These are phyloP conservation scores for Acanthosepion pharaonis DNA, from an alignment of 2,888 invertebrate species.

Conservation along the genomic window DNA sequence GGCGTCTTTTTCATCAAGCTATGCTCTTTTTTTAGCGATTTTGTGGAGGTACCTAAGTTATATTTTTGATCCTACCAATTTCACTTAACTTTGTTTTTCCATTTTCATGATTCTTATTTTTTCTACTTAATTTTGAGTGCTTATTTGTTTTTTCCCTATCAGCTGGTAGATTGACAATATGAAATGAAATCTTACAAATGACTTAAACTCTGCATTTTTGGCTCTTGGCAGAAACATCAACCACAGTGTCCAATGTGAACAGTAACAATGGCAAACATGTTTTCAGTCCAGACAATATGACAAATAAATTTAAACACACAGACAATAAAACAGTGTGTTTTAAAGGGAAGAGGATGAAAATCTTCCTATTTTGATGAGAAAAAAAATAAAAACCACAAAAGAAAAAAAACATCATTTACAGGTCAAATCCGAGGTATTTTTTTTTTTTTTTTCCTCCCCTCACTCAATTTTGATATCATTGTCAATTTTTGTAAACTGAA, in stretches of 20 bases:
- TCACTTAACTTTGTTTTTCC: no score
- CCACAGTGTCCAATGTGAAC: background rate
- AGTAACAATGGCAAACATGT: background rate
- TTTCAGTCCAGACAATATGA: slow-evolving; percentile 43
- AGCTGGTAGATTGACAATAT: background rate
- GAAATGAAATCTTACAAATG: background rate
- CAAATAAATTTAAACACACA: no score
- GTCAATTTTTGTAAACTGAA: background rate
- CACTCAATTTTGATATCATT: background rate
- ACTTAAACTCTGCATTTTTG: background rate
- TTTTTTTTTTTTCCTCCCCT: background rate
- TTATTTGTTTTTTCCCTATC: background rate
- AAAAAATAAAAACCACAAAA: no score
- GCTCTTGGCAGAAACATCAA: background rate
- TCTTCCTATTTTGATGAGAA: no score
- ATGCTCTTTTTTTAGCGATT: no score
- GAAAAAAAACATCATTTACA: no score
- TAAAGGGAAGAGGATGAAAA: no score
- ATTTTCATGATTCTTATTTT: no score
- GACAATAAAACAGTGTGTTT: background rate
- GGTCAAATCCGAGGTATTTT: background rate
- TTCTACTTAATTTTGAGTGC: background rate
- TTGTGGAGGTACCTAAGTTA: no score
- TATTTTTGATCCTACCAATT: no score
- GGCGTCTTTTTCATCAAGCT: no score